These are phyloP conservation scores for Leguminivora glycinivorella DNA, from an alignment of 1,140 invertebrate genomes.

Conservation along the genomic window DNA sequence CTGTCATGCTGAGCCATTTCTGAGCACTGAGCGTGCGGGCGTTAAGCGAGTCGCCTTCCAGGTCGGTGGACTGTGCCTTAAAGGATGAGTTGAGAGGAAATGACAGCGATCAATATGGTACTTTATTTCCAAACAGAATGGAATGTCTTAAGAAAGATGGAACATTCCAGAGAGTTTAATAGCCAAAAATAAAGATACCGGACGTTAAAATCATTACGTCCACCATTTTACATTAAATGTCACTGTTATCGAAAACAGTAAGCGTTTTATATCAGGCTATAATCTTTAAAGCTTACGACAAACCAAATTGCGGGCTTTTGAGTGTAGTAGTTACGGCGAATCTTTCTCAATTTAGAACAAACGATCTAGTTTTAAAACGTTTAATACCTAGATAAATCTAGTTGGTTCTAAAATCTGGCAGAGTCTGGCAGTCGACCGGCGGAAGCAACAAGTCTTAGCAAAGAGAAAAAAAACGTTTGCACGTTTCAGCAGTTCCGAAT, in stretches of 20 bases:
- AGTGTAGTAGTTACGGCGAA: background rate
- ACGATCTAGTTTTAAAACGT: background rate
- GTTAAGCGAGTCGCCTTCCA: background rate
- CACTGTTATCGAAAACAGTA: background rate
- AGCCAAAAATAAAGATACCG: constrained; percentile 6
- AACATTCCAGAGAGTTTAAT: background rate
- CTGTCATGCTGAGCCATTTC: background rate
- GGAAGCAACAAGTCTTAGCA: constrained; percentile 19
- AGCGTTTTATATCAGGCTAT: constrained; percentile 7
- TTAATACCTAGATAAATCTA: background rate
- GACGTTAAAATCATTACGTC: background rate
- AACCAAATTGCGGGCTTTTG: background rate
- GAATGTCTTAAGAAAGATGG: background rate
- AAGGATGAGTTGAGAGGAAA: constrained; percentile 23
- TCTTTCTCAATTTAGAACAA: background rate
- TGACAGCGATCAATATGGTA: constrained; percentile 5
- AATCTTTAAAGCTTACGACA: constrained; percentile 11
- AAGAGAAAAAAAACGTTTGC: background rate
- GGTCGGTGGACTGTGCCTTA: constrained; percentile 9
- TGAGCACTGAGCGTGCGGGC: background rate
- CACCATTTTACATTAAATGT: background rate
- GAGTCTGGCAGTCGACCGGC: background rate
- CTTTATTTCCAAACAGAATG: background rate
- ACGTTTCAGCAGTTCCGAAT: background rate
- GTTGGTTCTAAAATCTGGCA: background rate